Conservation (phyloP, 1,140 invertebrate genomes). For the Brachionus calyciflorus region DNA sequence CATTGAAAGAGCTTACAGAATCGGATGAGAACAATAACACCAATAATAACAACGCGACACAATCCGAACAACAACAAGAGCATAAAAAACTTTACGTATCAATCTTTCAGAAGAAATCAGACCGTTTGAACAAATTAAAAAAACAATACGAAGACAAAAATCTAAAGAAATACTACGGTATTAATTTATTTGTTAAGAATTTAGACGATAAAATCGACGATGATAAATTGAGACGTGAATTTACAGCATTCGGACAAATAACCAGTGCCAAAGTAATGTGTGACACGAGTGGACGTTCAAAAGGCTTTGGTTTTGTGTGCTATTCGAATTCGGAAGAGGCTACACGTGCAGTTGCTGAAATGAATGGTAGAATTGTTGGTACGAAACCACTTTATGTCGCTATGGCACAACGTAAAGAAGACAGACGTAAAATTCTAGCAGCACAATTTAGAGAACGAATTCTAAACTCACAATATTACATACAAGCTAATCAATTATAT, state of each 20-base stretch:
- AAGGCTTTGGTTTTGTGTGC: constrained; percentile 99
- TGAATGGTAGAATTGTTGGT: constrained; percentile 94
- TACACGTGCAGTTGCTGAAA: constrained; percentile 93
- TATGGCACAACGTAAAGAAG: constrained; percentile 95
- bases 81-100: constrained; percentile 69
- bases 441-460: constrained; percentile 70
- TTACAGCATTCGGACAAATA: constrained; percentile 88
- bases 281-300: constrained; percentile 64
- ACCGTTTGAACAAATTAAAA: constrained; percentile 92
- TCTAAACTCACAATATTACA: constrained; percentile 7
- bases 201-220: constrained; percentile 97
- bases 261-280: constrained; percentile 82
- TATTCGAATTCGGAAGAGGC: constrained; percentile 96
- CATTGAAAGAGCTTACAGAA: constrained; percentile 69
- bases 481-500: constrained; percentile 11
- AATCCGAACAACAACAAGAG: constrained; percentile 77
- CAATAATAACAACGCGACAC: no score
- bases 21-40: constrained; percentile 55
- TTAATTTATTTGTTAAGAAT: constrained; percentile 98
- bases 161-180: constrained; percentile 79
- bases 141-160: constrained; percentile 92
- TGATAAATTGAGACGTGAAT: constrained; percentile 87
- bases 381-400: constrained; percentile 76
- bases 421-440: constrained; percentile 92
- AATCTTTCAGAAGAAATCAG: constrained; percentile 96